phyloP scores from a whole-genome alignment of 2,113 vertebrate species.

The Pachycephala philippinensis region DNA sequence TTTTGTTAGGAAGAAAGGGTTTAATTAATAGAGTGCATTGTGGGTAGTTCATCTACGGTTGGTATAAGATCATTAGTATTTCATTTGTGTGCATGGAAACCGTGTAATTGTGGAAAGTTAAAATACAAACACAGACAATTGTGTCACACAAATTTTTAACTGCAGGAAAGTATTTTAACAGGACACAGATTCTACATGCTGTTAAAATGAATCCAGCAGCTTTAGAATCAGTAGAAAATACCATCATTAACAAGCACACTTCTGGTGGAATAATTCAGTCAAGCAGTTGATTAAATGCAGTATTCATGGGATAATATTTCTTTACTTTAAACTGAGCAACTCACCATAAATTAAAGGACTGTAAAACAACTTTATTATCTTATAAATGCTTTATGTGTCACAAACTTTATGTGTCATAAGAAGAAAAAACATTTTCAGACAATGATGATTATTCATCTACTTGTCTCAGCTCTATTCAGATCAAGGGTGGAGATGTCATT shows the following conservation, averaged over 20 bases:
- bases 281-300: not conserved
- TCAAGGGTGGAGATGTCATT: not conserved
- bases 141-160: constrained; percentile 21
- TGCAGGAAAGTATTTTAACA: constrained; percentile 26
- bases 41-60: not conserved
- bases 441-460: not conserved
- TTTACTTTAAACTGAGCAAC: not conserved
- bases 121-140: constrained; percentile 13
- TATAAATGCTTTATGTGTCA: not conserved
- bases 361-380: not conserved
- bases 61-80: not conserved
- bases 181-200: not conserved
- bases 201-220: not conserved
- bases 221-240: not conserved
- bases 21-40: not conserved
- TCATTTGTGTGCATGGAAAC: constrained; percentile 19
- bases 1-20: not conserved
- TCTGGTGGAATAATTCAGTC: not conserved
- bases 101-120: not conserved
- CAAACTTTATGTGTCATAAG: not conserved
- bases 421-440: not conserved
- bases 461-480: not conserved
- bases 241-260: not conserved
- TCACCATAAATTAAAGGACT: not conserved
- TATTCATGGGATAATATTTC: not conserved